Conservation (phyloP, 2,888 invertebrate species). For the Hemaris fuciformis region DNA sequence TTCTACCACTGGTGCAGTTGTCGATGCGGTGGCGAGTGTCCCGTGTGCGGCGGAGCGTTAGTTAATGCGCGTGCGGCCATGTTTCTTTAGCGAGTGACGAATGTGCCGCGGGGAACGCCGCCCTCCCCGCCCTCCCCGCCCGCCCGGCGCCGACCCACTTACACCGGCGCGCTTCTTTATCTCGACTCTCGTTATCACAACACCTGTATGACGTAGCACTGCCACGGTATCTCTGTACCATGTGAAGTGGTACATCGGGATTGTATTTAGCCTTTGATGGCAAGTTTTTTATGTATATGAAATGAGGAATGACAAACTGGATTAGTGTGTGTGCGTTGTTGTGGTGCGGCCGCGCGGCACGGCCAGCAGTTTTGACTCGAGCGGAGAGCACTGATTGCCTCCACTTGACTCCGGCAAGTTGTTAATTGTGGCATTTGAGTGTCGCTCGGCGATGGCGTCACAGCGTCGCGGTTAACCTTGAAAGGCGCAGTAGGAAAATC, state of each 20-base stretch:
- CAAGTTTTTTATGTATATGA: no score
- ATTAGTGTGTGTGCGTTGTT: no score
- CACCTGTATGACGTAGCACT: constrained; percentile 56
- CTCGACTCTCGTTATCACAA: constrained; percentile 48
- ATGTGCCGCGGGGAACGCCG: background rate
- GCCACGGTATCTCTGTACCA: background rate
- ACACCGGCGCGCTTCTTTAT: constrained; percentile 35
- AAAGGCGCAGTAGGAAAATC: background rate
- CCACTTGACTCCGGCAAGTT: constrained; percentile 45
- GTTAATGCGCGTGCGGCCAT: constrained; percentile 22
- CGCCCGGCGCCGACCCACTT: constrained; percentile 2
- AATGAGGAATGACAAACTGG: no score
- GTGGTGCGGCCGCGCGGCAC: background rate
- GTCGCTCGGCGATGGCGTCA: background rate
- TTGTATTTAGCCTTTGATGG: background rate
- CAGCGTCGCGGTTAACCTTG: background rate
- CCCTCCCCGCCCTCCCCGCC: background rate
- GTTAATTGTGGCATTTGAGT: constrained; percentile 34
- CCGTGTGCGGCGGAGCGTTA: constrained; percentile 8
- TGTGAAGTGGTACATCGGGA: background rate
- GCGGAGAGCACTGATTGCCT: constrained; percentile 38
- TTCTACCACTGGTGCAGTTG: background rate
- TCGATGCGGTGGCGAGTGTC: background rate
- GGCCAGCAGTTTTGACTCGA: background rate
- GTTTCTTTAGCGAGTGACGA: constrained; percentile 19